Evolutionary conservation across 1,140 invertebrate genomes (phyloP).

Genomic region (Solenopsis fugax): DNA sequence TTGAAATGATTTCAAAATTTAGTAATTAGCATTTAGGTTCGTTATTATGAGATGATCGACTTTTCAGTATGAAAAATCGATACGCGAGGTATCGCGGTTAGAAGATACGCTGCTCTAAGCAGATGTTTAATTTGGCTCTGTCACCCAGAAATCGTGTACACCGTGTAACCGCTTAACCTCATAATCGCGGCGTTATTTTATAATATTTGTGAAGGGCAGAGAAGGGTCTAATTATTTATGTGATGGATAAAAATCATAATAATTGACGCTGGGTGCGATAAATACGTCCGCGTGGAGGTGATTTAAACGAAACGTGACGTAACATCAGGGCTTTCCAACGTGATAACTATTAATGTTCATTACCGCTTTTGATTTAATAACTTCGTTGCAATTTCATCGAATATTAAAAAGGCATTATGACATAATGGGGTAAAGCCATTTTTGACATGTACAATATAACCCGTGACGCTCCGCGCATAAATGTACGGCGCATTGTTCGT

Average conservation of each 20-base stretch:
- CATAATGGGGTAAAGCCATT: slow-evolving; percentile 41
- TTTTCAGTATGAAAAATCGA: neutral
- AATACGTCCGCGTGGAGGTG: slow-evolving; percentile 7
- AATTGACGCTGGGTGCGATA: slow-evolving; percentile 33
- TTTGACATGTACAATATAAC: slow-evolving; percentile 50
- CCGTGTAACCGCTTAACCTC: neutral
- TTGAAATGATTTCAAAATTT: no score
- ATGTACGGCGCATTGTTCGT: slow-evolving; percentile 51
- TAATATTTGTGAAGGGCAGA: neutral
- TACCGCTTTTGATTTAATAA: slow-evolving; percentile 61
- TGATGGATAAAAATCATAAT: slow-evolving; percentile 51
- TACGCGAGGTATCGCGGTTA: neutral
- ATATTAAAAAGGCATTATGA: slow-evolving; percentile 62
- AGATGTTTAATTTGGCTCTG: slow-evolving; percentile 11
- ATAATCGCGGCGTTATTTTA: slow-evolving; percentile 10
- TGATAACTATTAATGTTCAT: slow-evolving; percentile 56
- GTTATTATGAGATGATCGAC: no score
- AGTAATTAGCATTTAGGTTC: no score
- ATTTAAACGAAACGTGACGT: slow-evolving; percentile 43
- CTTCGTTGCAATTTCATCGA: slow-evolving; percentile 35
- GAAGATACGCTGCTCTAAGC: neutral
- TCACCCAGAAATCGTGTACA: neutral
- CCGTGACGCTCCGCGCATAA: slow-evolving; percentile 31
- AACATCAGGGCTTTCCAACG: neutral
- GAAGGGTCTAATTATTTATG: slow-evolving; percentile 37